Percentiles rank a stretch among this genome's conserved stretches.
These are phyloP conservation scores for Brachymystax lenok DNA, from an alignment of 2,797 vertebrate species.

Conservation along the genomic window DNA sequence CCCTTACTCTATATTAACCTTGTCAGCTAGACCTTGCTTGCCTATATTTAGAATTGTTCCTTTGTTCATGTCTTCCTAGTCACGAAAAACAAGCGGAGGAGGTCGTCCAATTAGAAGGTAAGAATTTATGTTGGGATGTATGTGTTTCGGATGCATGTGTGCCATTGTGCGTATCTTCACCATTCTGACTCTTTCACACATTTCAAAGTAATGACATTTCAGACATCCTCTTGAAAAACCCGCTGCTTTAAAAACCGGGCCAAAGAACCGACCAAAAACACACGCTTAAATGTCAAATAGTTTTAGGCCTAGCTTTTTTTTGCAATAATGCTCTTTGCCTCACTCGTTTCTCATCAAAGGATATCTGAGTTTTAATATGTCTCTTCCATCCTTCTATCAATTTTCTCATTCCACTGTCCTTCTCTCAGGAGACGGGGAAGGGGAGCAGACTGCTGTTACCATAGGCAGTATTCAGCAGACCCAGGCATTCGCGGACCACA, in stretches of 20 bases:
- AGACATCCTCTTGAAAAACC: background rate
- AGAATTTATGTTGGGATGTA: conserved; percentile 5
- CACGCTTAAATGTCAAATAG: background rate
- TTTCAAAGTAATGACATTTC: background rate
- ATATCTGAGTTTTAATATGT: background rate
- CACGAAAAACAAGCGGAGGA: conserved; percentile 87
- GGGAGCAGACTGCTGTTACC: conserved; percentile 77
- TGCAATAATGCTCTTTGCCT: background rate
- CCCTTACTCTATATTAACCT: no score
- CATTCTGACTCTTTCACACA: background rate
- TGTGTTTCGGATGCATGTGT: background rate
- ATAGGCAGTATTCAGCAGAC: conserved; percentile 85
- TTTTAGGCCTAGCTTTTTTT: background rate
- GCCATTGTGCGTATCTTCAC: background rate
- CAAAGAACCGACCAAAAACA: background rate
- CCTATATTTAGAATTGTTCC: no score
- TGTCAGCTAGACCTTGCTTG: no score
- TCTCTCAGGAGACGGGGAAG: conserved; percentile 51
- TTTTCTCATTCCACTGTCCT: background rate
- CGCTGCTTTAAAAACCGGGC: no score
- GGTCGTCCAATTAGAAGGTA: conserved; percentile 83
- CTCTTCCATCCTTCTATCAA: background rate
- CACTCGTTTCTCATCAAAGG: background rate
- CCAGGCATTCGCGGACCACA: conserved; percentile 80
- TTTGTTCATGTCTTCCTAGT: conserved; percentile 62